phyloP scores from a whole-genome alignment of 2,113 vertebrate genomes.

The Epinephelus moara region DNA sequence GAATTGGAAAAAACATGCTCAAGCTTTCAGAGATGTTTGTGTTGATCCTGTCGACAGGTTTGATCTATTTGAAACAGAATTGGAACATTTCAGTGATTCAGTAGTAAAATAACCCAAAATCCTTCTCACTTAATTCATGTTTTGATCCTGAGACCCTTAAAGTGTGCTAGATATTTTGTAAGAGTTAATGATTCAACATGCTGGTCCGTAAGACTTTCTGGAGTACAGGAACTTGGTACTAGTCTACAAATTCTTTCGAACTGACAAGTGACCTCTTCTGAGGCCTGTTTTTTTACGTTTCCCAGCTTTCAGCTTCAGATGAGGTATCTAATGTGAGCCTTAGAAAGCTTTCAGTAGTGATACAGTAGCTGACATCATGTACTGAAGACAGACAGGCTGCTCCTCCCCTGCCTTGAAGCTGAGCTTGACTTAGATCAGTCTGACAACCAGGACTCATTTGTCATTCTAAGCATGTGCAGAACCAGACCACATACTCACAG shows the following conservation, averaged over 20 bases:
- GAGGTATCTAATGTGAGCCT: neutral
- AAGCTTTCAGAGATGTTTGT: too few species aligned
- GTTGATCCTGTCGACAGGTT: too few species aligned
- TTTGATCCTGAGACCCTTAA: neutral
- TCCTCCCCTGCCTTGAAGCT: constrained; percentile 48
- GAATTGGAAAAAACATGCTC: too few species aligned
- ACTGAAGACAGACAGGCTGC: constrained; percentile 21
- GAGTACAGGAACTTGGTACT: neutral
- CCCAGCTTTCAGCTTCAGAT: neutral
- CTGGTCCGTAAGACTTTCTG: too few species aligned
- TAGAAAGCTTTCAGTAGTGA: neutral
- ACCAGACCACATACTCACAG: neutral
- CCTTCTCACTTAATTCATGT: neutral
- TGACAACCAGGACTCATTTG: constrained; percentile 40
- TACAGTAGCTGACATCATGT: constrained; percentile 18
- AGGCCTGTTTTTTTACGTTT: neutral
- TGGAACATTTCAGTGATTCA: neutral
- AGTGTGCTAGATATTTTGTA: neutral
- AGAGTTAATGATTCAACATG: neutral
- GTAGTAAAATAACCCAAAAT: neutral
- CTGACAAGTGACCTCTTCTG: neutral
- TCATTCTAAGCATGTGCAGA: constrained; percentile 45
- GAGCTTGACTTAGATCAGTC: constrained; percentile 40
- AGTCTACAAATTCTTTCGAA: neutral
- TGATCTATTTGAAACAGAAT: neutral